Base-by-base conservation (phyloP, 2,113 vertebrate species). In the Tragelaphus imberbis region DNA sequence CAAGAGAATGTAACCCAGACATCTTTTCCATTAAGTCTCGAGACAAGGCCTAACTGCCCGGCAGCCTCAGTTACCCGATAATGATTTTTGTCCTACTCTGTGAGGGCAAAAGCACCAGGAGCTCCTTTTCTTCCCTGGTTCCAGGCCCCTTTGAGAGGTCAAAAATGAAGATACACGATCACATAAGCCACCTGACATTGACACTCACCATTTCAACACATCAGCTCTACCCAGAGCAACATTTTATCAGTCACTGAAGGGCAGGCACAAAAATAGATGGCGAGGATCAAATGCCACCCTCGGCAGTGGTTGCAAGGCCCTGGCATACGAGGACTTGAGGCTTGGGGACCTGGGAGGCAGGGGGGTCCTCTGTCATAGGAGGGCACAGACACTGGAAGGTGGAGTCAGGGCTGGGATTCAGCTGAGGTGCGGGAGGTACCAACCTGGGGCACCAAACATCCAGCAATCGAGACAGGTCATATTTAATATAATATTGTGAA, bases 211-310 rank as follows among this genome's bases (percentile, higher is more conserved):
- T 91, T 90, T 91, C 93, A 91, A 96, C 96, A 91, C 82, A 49
- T 84, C 93, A 44, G 63, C 96, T 94, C 95, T 61, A 71, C 95
- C 6, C n/a, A 92, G 47, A 51, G 61, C 89, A 51, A 81, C 94
- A 91, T 92, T 93, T 89, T 97, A 94, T 95, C 96, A 87, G 96
- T 61, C 4, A n/a, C 94, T 95, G 97, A 98, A 98, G 98, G 96
- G 95, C 95, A 97, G 93, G 84, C 56, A 94, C 95, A 91, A 95
- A 98, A 98, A 98, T 97, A 98, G 97, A 94, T 56, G 2, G 82
- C 17, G 2, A 33, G 89, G 94, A 97, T 97, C 95, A 93, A 90
- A 97, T 97, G 97, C 94, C 91, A 94, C 91, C 82, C 88, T 86
- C 86, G 27, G 91, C 55, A 88, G 84, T 28, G 75, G 93, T 6